phyloP scores from a whole-genome alignment of 2,113 vertebrate genomes.

The Chelonoidis abingdonii region DNA sequence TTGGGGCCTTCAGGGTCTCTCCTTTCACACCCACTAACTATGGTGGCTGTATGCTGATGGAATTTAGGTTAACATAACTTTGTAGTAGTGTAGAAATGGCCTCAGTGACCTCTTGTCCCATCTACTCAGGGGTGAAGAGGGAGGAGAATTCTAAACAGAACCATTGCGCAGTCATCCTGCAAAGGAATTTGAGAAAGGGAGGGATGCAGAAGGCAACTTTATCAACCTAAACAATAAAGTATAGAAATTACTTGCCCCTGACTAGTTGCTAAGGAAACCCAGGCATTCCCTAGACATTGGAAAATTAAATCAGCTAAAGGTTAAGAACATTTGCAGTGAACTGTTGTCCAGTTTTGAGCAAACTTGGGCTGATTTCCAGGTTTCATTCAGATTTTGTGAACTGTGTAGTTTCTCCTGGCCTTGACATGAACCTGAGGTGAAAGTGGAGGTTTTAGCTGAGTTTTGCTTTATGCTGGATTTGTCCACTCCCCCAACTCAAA shows the following conservation, averaged over 20 bases:
- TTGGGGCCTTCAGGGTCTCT: background rate
- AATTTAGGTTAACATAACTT: background rate
- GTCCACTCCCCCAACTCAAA: background rate
- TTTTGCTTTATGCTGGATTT: background rate
- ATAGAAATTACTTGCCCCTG: background rate
- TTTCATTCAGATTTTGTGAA: background rate
- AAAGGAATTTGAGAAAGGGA: background rate
- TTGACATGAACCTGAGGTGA: background rate
- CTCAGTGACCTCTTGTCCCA: background rate
- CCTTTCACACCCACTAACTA: background rate
- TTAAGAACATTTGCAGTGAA: background rate
- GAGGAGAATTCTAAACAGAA: background rate
- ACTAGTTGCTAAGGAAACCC: background rate
- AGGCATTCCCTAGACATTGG: background rate
- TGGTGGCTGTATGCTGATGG: background rate
- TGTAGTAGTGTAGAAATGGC: background rate
- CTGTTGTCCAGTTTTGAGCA: background rate
- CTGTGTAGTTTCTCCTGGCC: background rate
- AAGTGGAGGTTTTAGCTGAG: background rate
- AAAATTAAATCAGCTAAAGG: background rate
- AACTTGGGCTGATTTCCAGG: background rate
- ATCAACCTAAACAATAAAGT: rapidly evolving
- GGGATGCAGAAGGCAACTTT: background rate
- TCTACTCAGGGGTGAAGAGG: background rate
- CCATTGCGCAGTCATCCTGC: background rate